phyloP scores from a whole-genome alignment of 92 coral and sea anemone genomes.

The Ricordea florida region DNA sequence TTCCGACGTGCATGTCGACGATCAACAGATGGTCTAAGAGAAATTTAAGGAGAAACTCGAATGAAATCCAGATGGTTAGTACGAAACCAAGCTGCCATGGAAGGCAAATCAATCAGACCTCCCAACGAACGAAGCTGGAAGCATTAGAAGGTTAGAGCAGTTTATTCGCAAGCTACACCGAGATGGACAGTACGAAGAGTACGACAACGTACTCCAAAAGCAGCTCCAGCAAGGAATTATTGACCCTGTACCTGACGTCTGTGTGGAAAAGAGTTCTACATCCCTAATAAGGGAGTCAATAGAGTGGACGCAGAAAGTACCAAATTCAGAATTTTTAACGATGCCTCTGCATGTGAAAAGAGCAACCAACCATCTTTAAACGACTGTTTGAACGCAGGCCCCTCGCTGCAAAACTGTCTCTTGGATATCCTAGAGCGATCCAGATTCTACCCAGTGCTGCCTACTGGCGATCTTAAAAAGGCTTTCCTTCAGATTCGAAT shows the following conservation, averaged over 20 bases:
- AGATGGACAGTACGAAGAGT: conserved; percentile 34
- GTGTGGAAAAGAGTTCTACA: conserved; percentile 36
- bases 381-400: conserved; percentile 37
- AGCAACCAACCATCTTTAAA: conserved; percentile 38
- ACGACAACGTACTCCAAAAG: conserved; percentile 47
- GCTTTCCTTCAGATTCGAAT: background rate
- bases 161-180: conserved; percentile 23
- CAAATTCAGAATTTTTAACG: conserved; percentile 57
- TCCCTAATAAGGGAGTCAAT: conserved; percentile 48
- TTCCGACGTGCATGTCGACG: conserved; percentile 30
- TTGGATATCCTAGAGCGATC: conserved; percentile 21
- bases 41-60: conserved; percentile 19
- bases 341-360: conserved; percentile 58
- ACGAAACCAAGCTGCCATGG: conserved; percentile 16
- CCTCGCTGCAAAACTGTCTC: conserved; percentile 26
- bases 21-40: conserved; percentile 8
- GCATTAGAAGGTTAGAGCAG: conserved; percentile 8
- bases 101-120: conserved; percentile 4
- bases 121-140: conserved; percentile 23
- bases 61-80: background rate
- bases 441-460: conserved; percentile 17
- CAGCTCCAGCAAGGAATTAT: conserved; percentile 49
- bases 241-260: conserved; percentile 32
- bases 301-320: conserved; percentile 58
- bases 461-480: conserved; percentile 22